Percentiles rank a stretch among this genome's conserved stretches.
phyloP scores from a whole-genome alignment of 2,888 invertebrate species.

The Papilio elwesi region DNA sequence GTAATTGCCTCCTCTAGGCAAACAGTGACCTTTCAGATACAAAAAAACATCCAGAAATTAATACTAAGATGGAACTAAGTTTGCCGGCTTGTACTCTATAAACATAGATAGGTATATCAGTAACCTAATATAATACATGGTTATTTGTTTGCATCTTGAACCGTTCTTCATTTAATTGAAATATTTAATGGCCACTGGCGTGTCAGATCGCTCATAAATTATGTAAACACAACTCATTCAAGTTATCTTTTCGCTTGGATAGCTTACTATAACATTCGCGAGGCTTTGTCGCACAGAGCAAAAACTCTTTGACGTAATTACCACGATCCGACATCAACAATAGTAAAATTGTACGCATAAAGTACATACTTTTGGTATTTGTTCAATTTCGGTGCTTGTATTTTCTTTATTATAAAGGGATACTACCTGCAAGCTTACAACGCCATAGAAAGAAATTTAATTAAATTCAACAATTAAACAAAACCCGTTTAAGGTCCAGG shows the following conservation, averaged over 20 bases:
- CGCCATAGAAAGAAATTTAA: background rate
- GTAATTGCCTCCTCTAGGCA: too few relatives aligned
- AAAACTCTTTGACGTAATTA: constrained; percentile 1
- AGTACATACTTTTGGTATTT: too few relatives aligned
- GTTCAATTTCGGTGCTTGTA: too few relatives aligned
- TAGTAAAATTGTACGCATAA: too few relatives aligned
- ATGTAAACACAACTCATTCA: constrained; percentile 6
- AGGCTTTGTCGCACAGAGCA: background rate
- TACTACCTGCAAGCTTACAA: background rate
- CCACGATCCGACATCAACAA: background rate
- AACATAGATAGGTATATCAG: too few relatives aligned
- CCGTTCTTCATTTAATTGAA: background rate
- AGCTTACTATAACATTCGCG: background rate
- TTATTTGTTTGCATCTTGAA: too few relatives aligned
- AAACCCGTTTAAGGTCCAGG: background rate
- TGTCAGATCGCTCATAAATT: background rate
- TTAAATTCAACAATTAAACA: constrained; percentile 9
- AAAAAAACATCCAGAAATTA: too few relatives aligned
- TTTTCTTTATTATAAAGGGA: background rate
- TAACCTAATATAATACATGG: too few relatives aligned
- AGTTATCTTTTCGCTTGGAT: constrained; percentile 7
- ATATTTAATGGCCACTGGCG: background rate
- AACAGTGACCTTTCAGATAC: too few relatives aligned
- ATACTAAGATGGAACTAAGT: too few relatives aligned
- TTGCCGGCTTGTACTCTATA: too few relatives aligned